Evolutionary conservation across 2,888 invertebrate genomes (phyloP), one percentile per base, ranked within the genome.

Genomic region (Xanthia togata): DNA sequence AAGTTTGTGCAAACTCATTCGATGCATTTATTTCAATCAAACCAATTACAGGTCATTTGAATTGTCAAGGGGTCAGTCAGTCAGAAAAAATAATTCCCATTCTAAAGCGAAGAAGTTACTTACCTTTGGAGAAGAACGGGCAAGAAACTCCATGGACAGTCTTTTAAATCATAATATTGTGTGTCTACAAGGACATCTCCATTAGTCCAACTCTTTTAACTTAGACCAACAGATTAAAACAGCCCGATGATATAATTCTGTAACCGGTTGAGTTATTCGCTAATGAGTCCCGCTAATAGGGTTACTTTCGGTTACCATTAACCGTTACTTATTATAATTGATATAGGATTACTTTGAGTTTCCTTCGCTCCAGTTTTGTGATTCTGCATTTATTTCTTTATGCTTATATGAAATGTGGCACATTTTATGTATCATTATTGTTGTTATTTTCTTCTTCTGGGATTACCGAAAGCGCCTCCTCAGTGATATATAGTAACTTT

Each of bases 211-310:
- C 69, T 73, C 87, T 79, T 82, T 0, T 88, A 4, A 78, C 87
- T 91, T 89, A 65, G 1, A 35, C 85, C 82, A 71, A 69, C 59
- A 50, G 55, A 69, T 77, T 75, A 86, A 89, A 87, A 84, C 82
- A 89, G 88, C 88, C 89, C 89, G 91, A 91, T 92, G 91, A 92
- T 92, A 93, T 93, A 93, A 93, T 92, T 93, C 90, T 91, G 90
- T 90, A 91, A 91, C 92, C 91, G 88, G 89, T 90, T 92, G 92
- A 94, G 91, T 94, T 94, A 93, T 93, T 92, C 91, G 91, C 93
- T 94, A 93, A 94, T 93, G 93, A 94, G 92, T 81, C 87, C 88
- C 88, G 89, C 90, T 92, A 93, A 91, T 89, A 89, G 92, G 90
- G 91, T 91, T 89, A 89, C 90, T 90, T 92, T 92, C 90, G 90